phyloP scores from a whole-genome alignment of 2,797 vertebrate species.

The Myotis myotis region DNA sequence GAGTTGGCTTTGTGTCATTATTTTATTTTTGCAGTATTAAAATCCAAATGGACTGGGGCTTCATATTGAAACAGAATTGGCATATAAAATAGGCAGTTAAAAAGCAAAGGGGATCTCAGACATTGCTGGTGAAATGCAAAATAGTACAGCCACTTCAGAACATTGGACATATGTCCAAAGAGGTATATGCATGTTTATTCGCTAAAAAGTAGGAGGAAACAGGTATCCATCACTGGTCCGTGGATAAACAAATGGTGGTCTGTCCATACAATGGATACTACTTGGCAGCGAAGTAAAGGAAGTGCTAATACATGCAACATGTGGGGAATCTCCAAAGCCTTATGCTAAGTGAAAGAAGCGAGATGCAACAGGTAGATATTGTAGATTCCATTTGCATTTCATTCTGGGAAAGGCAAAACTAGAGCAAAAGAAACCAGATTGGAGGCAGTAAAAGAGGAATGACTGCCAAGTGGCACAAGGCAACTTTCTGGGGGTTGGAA shows the following conservation, averaged over 20 bases:
- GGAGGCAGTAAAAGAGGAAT: background rate
- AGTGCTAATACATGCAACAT: background rate
- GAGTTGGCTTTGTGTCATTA: background rate
- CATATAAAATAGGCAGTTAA: background rate
- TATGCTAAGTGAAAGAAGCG: background rate
- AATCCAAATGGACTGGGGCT: background rate
- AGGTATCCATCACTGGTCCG: background rate
- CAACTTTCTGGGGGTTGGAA: background rate
- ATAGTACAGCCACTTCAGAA: background rate
- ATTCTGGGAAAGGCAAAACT: background rate
- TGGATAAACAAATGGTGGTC: background rate
- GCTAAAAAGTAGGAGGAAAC: background rate
- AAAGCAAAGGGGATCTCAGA: background rate
- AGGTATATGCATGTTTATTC: background rate
- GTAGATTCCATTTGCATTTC: background rate
- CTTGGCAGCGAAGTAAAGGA: background rate
- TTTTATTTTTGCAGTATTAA: conserved; percentile 19
- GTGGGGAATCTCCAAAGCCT: background rate
- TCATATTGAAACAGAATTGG: background rate
- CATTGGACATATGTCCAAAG: background rate
- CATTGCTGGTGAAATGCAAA: background rate
- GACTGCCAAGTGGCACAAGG: background rate
- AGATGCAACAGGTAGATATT: background rate
- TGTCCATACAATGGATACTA: background rate
- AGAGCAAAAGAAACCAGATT: background rate